Evolutionary conservation across 2,888 invertebrate genomes (phyloP).

Genomic region (Leucophenga montana): DNA sequence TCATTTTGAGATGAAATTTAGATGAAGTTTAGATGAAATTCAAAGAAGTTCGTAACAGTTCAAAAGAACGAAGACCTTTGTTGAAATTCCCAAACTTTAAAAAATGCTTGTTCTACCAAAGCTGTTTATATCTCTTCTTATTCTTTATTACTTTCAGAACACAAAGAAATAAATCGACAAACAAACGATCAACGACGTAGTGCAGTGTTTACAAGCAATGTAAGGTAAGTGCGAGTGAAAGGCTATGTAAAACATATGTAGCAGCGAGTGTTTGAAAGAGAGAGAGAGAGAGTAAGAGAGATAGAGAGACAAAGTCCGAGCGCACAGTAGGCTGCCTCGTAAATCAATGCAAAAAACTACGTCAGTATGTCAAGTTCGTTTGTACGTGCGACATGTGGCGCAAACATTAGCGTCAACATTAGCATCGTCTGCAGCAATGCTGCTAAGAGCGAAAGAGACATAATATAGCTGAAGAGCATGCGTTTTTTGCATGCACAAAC

Average conservation of each 20-base stretch:
- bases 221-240: not conserved
- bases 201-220: not conserved
- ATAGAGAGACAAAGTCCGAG: slow-evolving; percentile 32
- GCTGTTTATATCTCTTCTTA: no score
- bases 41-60: no score
- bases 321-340: slow-evolving; percentile 26
- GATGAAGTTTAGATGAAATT: no score
- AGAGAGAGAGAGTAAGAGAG: not conserved
- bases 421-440: not conserved
- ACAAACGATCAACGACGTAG: not conserved
- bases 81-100: no score
- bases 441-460: slow-evolving; percentile 10
- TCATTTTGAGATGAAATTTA: no score
- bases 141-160: no score
- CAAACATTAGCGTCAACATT: not conserved
- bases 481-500: not conserved
- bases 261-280: not conserved
- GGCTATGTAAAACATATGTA: not conserved
- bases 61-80: no score
- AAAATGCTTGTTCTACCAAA: no score
- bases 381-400: slow-evolving; percentile 34
- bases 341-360: slow-evolving; percentile 53
- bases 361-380: slow-evolving; percentile 71
- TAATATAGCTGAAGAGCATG: slow-evolving; percentile 14
- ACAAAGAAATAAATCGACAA: not conserved